phyloP scores from a whole-genome alignment of 2,888 invertebrate genomes.

The Meteorus cinctellus region DNA sequence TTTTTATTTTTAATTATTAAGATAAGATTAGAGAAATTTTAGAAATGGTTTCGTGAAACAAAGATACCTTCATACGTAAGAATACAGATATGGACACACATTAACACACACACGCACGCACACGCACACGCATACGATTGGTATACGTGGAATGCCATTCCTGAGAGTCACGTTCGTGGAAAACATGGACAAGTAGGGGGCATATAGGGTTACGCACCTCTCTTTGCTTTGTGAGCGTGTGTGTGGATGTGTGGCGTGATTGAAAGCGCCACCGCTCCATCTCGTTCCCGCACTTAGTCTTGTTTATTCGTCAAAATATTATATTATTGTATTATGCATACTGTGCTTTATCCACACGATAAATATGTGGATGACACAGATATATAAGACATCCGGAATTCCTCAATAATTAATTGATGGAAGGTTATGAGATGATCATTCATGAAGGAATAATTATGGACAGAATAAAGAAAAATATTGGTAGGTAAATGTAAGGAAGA shows the following conservation, averaged over 20 bases:
- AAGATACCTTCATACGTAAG: too few relatives aligned
- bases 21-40: conserved; percentile 1
- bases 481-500: neutral
- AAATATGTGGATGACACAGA: too few relatives aligned
- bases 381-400: too few relatives aligned
- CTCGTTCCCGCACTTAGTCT: neutral
- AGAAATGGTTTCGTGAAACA: neutral
- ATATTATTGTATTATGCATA: too few relatives aligned
- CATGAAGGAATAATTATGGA: too few relatives aligned
- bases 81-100: too few relatives aligned
- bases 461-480: too few relatives aligned
- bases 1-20: neutral
- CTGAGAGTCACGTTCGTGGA: conserved; percentile 45
- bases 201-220: conserved; percentile 8
- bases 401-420: too few relatives aligned
- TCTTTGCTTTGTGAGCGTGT: conserved; percentile 38
- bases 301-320: too few relatives aligned
- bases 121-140: neutral
- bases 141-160: conserved; percentile 39
- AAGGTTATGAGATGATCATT: too few relatives aligned
- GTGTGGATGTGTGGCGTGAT: conserved; percentile 45
- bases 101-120: neutral
- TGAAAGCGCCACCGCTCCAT: conserved; percentile 52
- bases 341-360: too few relatives aligned
- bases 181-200: conserved; percentile 28